Conservation (phyloP, 1,140 invertebrate genomes). For the Metopolophium dirhodum region DNA sequence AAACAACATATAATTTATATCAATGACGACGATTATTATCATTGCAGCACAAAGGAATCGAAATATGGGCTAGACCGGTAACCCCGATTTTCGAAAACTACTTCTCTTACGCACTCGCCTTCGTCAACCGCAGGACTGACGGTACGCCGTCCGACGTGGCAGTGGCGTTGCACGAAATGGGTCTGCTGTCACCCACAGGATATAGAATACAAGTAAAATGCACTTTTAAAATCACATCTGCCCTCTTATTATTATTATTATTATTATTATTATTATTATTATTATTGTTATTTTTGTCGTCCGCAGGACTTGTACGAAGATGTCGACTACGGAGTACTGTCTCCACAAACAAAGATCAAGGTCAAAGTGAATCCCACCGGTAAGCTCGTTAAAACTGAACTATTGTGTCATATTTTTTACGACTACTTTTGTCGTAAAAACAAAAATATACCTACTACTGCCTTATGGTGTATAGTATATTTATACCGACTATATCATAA, state of each 20-base stretch:
- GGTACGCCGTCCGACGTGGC: conserved; percentile 90
- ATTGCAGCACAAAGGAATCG: conserved; percentile 82
- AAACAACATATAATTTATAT: background rate
- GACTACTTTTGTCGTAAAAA: background rate
- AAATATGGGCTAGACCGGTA: conserved; percentile 90
- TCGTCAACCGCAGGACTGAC: conserved; percentile 85
- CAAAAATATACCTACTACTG: too few relatives aligned
- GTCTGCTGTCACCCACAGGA: conserved; percentile 76
- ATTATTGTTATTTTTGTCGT: conserved; percentile 22
- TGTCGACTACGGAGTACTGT: conserved; percentile 81
- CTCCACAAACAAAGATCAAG: conserved; percentile 86
- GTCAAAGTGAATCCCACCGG: conserved; percentile 94
- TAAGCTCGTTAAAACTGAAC: conserved; percentile 61
- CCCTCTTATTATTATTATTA: background rate
- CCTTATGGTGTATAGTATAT: too few relatives aligned
- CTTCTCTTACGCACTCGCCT: conserved; percentile 88
- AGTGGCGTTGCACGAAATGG: conserved; percentile 82
- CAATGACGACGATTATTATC: background rate
- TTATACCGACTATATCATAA: too few relatives aligned
- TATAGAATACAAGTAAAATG: conserved; percentile 81
- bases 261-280: conserved; percentile 26
- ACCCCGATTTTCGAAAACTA: conserved; percentile 79
- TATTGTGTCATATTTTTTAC: background rate
- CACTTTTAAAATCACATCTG: background rate
- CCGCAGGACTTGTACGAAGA: conserved; percentile 85